Percentiles rank a stretch among this genome's conserved stretches.
Evolutionary conservation across 2,888 invertebrate species (phyloP).

Genomic region (Omphaloscelis lunosa): DNA sequence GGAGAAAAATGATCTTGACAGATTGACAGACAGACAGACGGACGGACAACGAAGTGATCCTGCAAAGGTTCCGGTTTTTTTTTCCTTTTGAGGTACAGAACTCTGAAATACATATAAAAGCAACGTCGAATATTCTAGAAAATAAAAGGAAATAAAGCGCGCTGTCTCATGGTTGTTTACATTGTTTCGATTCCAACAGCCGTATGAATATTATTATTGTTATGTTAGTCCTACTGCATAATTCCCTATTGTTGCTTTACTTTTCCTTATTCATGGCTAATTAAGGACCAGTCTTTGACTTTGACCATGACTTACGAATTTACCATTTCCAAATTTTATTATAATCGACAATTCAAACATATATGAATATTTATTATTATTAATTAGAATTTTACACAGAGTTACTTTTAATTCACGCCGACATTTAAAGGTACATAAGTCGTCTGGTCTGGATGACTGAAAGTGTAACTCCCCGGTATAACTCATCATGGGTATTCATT

Average conservation of each 20-base stretch:
- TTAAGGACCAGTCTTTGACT: background rate
- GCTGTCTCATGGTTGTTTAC: background rate
- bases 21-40: too few species aligned
- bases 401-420: background rate
- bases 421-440: too few species aligned
- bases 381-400: background rate
- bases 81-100: too few species aligned
- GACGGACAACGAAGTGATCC: too few species aligned
- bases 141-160: background rate
- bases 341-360: too few species aligned
- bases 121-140: background rate
- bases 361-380: background rate
- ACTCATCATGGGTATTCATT: background rate
- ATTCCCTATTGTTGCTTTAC: background rate
- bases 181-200: conserved; percentile 8
- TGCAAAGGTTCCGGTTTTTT: too few species aligned
- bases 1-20: too few species aligned
- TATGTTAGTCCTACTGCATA: background rate
- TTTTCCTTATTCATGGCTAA: background rate
- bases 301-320: background rate
- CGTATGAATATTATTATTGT: background rate
- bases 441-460: background rate
- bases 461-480: background rate
- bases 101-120: too few species aligned
- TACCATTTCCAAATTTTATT: background rate